A percentile compares a stretch with the other conserved stretches of the same genome.
phyloP scores from a whole-genome alignment of 2,888 invertebrate genomes.

The Dasysyrphus tricinctus region DNA sequence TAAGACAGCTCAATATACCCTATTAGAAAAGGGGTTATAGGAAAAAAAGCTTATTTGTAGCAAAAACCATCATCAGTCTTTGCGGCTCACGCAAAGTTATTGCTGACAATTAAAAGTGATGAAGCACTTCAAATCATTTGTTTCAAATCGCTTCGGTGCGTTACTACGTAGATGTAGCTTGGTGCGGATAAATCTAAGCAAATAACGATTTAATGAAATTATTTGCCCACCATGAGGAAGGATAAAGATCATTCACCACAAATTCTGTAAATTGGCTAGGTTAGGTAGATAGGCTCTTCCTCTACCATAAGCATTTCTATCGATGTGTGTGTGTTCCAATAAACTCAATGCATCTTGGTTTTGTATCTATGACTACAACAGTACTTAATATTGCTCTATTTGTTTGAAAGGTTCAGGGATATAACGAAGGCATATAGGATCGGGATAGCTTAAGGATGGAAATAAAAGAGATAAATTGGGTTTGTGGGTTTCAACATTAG shows the following conservation, averaged over 20 bases:
- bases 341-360: slow-evolving; percentile 22
- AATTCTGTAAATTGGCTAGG: not conserved
- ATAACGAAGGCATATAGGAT: not conserved
- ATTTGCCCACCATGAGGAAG: slow-evolving; percentile 38
- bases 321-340: not conserved
- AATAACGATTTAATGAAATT: slow-evolving; percentile 63
- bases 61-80: slow-evolving; percentile 42
- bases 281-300: not conserved
- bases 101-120: slow-evolving; percentile 66
- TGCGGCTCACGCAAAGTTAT: slow-evolving; percentile 31
- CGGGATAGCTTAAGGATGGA: not conserved
- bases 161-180: not conserved
- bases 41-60: slow-evolving; percentile 41
- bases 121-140: slow-evolving; percentile 38
- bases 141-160: slow-evolving; percentile 30
- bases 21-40: not conserved
- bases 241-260: not conserved
- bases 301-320: not conserved
- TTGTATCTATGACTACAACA: slow-evolving; percentile 14
- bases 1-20: not conserved
- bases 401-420: not conserved
- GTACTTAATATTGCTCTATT: not conserved
- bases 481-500: slow-evolving; percentile 35
- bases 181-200: slow-evolving; percentile 14
- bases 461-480: slow-evolving; percentile 1